Evolutionary conservation across 2,888 invertebrate genomes (phyloP).

Genomic region (Tineola bisselliella): DNA sequence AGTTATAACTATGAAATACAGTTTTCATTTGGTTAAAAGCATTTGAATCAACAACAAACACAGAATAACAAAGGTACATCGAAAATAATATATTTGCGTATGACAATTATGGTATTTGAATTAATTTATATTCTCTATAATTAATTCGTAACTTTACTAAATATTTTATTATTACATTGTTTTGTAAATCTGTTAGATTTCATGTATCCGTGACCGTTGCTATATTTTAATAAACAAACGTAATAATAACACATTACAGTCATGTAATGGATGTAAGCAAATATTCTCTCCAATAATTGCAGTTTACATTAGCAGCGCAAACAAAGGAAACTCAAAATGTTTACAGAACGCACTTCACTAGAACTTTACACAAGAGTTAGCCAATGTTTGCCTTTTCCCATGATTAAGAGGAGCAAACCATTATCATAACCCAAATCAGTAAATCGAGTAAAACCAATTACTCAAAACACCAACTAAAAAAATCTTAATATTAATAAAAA

Average conservation of each 20-base stretch:
- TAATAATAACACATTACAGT: too few relatives aligned
- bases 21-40: constrained; percentile 64
- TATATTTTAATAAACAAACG: too few relatives aligned
- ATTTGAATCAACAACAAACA: constrained; percentile 22
- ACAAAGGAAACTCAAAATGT: neutral
- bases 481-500: too few relatives aligned
- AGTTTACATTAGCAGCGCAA: neutral
- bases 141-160: neutral
- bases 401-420: neutral
- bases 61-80: constrained; percentile 1
- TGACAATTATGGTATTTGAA: neutral
- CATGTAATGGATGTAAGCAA: neutral
- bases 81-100: neutral
- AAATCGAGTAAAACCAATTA: too few relatives aligned
- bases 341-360: constrained; percentile 1
- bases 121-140: neutral
- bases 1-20: constrained; percentile 57
- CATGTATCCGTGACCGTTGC: too few relatives aligned
- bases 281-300: neutral
- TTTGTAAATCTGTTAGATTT: too few relatives aligned
- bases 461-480: too few relatives aligned
- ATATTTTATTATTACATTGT: neutral
- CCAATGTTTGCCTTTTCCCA: neutral
- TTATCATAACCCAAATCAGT: neutral
- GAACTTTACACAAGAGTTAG: neutral